phyloP scores from a whole-genome alignment of 2,797 vertebrate genomes.

The Rousettus madagascariensis region DNA sequence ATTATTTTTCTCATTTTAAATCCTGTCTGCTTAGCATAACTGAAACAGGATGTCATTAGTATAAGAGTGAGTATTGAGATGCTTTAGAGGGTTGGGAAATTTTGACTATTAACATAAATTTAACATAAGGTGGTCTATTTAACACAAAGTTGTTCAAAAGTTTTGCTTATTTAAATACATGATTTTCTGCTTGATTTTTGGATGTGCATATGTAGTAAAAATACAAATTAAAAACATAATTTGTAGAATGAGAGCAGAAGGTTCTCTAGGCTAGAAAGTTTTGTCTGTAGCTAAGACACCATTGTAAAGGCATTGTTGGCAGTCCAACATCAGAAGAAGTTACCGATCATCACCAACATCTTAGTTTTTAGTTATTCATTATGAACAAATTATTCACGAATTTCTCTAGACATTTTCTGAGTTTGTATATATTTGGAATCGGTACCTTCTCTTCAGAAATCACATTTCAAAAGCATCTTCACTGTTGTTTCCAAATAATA shows the following conservation, averaged over 20 bases:
- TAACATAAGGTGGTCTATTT: background rate
- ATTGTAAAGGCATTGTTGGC: background rate
- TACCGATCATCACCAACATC: background rate
- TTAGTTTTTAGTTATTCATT: background rate
- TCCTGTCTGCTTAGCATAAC: constrained; percentile 77
- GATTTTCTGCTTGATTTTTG: background rate
- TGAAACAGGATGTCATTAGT: constrained; percentile 72
- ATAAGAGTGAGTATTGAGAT: constrained; percentile 37
- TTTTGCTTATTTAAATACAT: constrained; percentile 40
- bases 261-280: background rate
- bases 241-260: background rate
- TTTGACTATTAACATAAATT: background rate
- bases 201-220: constrained; percentile 10
- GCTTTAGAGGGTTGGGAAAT: constrained; percentile 49
- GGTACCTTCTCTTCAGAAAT: background rate
- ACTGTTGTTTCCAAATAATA: background rate
- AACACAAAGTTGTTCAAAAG: background rate
- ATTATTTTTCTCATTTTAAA: constrained; percentile 78
- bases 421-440: background rate
- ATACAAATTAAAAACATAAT: background rate
- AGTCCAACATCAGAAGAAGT: background rate
- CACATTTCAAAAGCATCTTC: background rate
- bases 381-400: background rate
- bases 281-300: background rate
- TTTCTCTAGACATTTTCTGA: background rate